Evolutionary conservation across 2,797 vertebrate genomes (phyloP), one percentile per base, ranked within the genome.

Genomic region (Manis crassicaudata): DNA sequence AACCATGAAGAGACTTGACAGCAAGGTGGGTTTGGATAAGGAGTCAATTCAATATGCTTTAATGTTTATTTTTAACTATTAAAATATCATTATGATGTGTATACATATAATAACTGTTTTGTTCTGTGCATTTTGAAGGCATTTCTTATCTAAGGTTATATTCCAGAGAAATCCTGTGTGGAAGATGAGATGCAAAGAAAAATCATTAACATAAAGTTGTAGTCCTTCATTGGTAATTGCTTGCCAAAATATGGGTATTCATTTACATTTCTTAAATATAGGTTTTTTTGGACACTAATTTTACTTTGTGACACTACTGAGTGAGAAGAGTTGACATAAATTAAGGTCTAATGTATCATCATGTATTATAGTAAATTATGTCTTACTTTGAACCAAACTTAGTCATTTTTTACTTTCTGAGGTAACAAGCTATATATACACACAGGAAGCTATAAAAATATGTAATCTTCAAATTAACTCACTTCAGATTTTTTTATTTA

Each of bases 1-100:
- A 98, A 99, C 99, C 12, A 99, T 99, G 99, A 99, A 99, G 98
- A 99, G 98, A 95, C 98, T 99, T 87, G 99, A 99, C 97, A 99
- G 99, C 98, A 99, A 99, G 99, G 99, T 99, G 97, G 96, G 98
- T 79, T 96, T 94, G 77, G 60, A 46, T 80, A 95, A 92, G 32
- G 4, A 88, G 4, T 75, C 35, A 82, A 16, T 54, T 60, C 73
- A 46, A 40, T 1, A 21, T 40, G 10, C 52, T 81, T 46, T 46
- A 46, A 46, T 46, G 10, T 46, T 46, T 75, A 79, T 72, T 89
- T 84, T 83, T 54, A 95, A 40, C 21, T 95, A 21, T 76, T 95
- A 91, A 88, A 87, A 46, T 94, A 18, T 17, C 21, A 90, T 92
- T 92, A 73, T 43, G 23, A 23, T 94, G 32, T 52, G 3, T 37